Conservation (phyloP, 2,113 vertebrate genomes). For the Pelusios castaneus region DNA sequence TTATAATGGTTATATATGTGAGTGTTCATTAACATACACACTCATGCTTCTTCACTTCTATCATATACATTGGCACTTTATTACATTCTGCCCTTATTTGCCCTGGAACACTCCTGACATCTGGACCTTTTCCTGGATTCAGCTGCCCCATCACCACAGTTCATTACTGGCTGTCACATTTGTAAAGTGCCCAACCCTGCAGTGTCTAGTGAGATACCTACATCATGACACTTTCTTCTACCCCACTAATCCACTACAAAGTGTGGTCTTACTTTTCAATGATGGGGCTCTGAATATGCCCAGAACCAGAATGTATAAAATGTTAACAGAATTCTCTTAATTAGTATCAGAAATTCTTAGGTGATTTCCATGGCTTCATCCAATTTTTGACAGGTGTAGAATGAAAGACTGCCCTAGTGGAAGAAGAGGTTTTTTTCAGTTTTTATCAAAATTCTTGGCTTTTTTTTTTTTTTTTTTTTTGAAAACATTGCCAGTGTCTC, state of each 20-base stretch:
- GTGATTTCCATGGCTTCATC: not conserved
- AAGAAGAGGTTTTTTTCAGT: not conserved
- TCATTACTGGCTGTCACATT: not conserved
- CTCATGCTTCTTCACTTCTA: not conserved
- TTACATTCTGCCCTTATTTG: not conserved
- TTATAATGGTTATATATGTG: not conserved
- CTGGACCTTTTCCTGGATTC: not conserved
- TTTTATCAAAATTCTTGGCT: slow-evolving; percentile 44
- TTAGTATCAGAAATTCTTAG: not conserved
- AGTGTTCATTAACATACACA: not conserved
- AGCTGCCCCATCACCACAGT: not conserved
- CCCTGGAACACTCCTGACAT: not conserved
- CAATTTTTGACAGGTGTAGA: not conserved
- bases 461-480: slow-evolving; percentile 58
- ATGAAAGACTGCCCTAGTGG: not conserved
- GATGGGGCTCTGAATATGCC: not conserved
- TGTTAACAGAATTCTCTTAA: not conserved
- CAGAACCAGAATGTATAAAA: not conserved
- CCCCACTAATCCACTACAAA: not conserved
- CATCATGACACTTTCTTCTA: not conserved
- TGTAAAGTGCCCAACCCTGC: not conserved
- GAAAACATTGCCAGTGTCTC: slow-evolving; percentile 35
- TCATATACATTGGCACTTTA: not conserved
- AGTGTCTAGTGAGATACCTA: not conserved
- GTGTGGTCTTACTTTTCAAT: not conserved